phyloP scores from a whole-genome alignment of 2,797 vertebrate genomes.

The Enteromius radiatus region DNA sequence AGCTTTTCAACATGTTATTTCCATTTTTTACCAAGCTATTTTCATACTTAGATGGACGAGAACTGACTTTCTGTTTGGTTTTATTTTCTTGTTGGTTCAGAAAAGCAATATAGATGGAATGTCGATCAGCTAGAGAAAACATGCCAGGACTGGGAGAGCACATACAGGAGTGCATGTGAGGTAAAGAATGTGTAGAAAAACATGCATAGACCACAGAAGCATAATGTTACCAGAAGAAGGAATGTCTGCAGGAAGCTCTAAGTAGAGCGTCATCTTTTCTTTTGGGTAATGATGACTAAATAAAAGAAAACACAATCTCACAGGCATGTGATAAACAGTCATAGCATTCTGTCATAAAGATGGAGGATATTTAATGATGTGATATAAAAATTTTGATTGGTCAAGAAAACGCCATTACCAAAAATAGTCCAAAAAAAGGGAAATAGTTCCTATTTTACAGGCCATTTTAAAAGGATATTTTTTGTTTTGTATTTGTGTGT shows the following conservation, averaged over 20 bases:
- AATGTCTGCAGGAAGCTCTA: neutral
- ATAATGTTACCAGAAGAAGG: neutral
- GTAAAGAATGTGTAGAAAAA: conserved; percentile 66
- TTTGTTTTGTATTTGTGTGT: neutral
- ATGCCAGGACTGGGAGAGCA: conserved; percentile 88
- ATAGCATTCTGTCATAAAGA: neutral
- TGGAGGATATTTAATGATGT: neutral
- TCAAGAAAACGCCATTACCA: neutral
- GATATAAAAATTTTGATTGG: neutral
- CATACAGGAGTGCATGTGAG: conserved; percentile 89
- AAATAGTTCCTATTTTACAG: neutral
- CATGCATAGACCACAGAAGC: neutral
- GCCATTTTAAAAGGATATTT: neutral
- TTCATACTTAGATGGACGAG: neutral
- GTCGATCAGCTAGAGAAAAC: conserved; percentile 84
- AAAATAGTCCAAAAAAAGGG: neutral
- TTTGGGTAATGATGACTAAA: neutral
- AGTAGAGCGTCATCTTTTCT: neutral
- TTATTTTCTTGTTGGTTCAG: conserved; percentile 66
- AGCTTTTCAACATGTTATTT: no score
- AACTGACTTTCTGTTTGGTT: neutral
- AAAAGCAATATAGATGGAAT: conserved; percentile 84
- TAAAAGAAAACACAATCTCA: neutral
- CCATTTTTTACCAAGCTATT: neutral
- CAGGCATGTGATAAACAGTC: conserved; percentile 10